Base-by-base conservation (phyloP, 2,797 vertebrate species). In the Sebastes steindachneri region DNA sequence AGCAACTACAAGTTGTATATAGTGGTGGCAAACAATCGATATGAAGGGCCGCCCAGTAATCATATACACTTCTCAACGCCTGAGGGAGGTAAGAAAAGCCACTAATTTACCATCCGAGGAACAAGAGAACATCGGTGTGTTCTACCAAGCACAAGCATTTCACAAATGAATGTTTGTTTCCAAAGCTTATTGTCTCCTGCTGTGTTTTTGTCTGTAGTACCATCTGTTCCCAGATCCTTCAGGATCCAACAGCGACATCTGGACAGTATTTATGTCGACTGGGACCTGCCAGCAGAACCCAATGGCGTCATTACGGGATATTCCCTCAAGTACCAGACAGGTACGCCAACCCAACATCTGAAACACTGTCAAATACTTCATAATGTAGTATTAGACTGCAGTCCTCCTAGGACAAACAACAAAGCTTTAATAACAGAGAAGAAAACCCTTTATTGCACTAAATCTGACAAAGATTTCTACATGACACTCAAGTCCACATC, bases 1-100 rank as follows among this genome's bases (percentile, higher is more conserved):
- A 99, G 98, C 92, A 97, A 97, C 96, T 99, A 99, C 95, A 98
- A 96, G 86, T 95, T 99, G 93, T 97, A 99, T 91, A 97, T 99
- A 93, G 97, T 98, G 82, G 98, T 98, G 85, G 95, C 97, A 86
- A 99, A 99, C 87, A 98, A 96, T 81, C 94, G 97, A 54, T 98
- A 95, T 4, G 98, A 99, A 71, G 97, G 99, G 33, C 97, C 98
- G 3, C 95, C 96, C 66, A 99, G 97, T 88, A 97, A 97, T 75
- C 90, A 91, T 23, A 97, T 98, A 92, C 96, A 96, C 69, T 99
- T 99, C 92, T 97, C 97, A 77, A 99, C 97, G 33, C 97, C 96
- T 0, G 98, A 99, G 93, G 99, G 99, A 97, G 97, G 99, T 99
- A 97, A 17, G 83, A 64, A n/a, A 35, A 31, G 9, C 25, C 31